These are phyloP conservation scores for Danio albolineatus DNA, from an alignment of 2,797 vertebrate genomes.

Conservation along the genomic window DNA sequence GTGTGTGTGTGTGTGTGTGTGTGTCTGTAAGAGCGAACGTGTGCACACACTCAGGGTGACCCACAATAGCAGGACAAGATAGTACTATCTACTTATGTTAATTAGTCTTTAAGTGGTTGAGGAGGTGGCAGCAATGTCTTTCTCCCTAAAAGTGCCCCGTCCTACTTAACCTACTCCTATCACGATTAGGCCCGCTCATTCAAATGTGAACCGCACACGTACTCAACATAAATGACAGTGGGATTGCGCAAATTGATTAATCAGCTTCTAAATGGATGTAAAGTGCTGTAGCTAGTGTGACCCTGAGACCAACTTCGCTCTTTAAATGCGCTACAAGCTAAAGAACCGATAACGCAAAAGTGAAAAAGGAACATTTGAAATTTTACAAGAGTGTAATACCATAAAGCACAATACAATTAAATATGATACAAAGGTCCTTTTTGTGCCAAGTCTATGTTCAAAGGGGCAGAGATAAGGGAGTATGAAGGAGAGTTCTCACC, in stretches of 20 bases:
- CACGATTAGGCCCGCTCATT: constrained; percentile 75
- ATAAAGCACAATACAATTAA: constrained; percentile 51
- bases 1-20: neutral
- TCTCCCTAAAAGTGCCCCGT: constrained; percentile 76
- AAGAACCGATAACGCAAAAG: constrained; percentile 30
- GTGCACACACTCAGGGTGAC: constrained; percentile 75
- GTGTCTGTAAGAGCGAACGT: constrained; percentile 1
- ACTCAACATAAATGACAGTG: constrained; percentile 40
- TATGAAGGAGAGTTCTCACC: constrained; percentile 10
- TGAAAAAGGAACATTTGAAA: constrained; percentile 26
- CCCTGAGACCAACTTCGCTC: constrained; percentile 64
- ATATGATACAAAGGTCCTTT: constrained; percentile 22
- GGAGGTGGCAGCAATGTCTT: constrained; percentile 69
- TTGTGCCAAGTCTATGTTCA: constrained; percentile 9
- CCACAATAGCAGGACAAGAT: constrained; percentile 78
- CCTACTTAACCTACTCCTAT: constrained; percentile 83
- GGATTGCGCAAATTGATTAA: constrained; percentile 77
- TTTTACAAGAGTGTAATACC: constrained; percentile 44
- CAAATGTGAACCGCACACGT: constrained; percentile 59
- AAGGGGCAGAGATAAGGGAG: constrained; percentile 8
- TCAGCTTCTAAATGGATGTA: constrained; percentile 79
- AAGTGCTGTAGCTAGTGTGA: constrained; percentile 66
- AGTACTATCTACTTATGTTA: constrained; percentile 85
- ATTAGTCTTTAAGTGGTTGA: constrained; percentile 83
- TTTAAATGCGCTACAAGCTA: constrained; percentile 57